Evolutionary conservation across 2,797 vertebrate species (phyloP), one percentile per base, ranked within the genome.

Genomic region (Vireo griseus): DNA sequence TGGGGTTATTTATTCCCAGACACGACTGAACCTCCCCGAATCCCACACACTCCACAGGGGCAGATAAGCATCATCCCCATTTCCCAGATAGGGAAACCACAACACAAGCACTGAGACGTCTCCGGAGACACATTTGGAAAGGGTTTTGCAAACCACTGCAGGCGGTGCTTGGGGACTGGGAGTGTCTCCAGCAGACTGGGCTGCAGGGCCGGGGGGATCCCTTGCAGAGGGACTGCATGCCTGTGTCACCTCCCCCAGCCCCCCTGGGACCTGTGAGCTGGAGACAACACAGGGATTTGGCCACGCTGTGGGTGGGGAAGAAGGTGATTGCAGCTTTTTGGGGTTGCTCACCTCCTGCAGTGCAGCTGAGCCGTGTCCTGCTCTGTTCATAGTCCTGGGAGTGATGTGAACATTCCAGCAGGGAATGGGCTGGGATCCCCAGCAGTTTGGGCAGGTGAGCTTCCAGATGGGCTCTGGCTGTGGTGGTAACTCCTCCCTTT

Each of bases 21-120:
- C 54, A 59, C 19, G 37, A 3, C 31, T 13, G 40, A 76, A 11
- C 44, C 33, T 80, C 45, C 52, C 35, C 0, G 0, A 12, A 44
- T 63, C 72, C 65, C 79, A 88, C 65, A 69, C 44, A 0, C 63
- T 26, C 68, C 33, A 6, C 72, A 8, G 13, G 45, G 52, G 85
- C 52, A n/a, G 92, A 90, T 79, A 65, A 83, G 24, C 72, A 74
- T 69, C 85, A 72, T 9, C 50, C 39, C 29, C 1, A 0, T 33
- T 57, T 65, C 42, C 66, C 57, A 50, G 73, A 20, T 20, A 50
- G 73, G 68, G 42, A 84, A 94, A 90, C 86, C 80, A 83, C 92
- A 90, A 69, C 59, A 76, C n/a, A 47, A n/a, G 47, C 35, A 6
- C 29, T 15, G 7, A 8, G 54, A 40, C 0, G 0, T 42, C 68